Evolutionary conservation across 2,888 invertebrate species (phyloP).

Genomic region (Ptychoptera contaminata): DNA sequence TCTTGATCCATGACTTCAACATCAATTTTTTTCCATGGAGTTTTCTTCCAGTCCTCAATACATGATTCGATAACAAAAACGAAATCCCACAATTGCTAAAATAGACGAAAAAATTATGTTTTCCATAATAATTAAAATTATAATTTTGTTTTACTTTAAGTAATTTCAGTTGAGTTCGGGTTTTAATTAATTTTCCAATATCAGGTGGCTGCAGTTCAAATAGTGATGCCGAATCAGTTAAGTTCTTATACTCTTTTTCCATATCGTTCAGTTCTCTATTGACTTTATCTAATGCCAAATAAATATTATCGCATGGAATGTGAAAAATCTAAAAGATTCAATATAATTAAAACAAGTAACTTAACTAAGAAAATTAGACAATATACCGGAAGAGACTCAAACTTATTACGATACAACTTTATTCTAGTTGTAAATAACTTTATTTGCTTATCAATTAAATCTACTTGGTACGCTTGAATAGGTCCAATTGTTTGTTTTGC

Average conservation of each 20-base stretch:
- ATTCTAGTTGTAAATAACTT: constrained; percentile 66
- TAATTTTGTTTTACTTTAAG: constrained; percentile 43
- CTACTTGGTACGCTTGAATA: constrained; percentile 75
- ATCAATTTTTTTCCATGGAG: constrained; percentile 86
- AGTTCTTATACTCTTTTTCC: constrained; percentile 47
- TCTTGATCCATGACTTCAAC: constrained; percentile 90
- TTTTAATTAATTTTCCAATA: constrained; percentile 55
- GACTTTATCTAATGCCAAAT: constrained; percentile 50
- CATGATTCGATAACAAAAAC: constrained; percentile 62
- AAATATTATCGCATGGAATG: constrained; percentile 48
- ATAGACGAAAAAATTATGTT: constrained; percentile 4
- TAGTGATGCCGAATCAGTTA: constrained; percentile 59
- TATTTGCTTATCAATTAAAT: constrained; percentile 68
- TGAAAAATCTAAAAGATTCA: constrained; percentile 35
- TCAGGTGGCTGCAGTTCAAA: constrained; percentile 81
- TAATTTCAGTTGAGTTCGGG: constrained; percentile 60
- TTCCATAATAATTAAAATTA: background rate
- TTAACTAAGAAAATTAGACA: background rate
- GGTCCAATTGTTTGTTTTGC: constrained; percentile 79
- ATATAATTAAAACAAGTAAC: background rate
- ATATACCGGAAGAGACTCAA: constrained; percentile 34
- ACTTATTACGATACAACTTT: constrained; percentile 58
- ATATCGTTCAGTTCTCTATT: constrained; percentile 47
- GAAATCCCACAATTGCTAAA: constrained; percentile 76
- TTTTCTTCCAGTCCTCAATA: constrained; percentile 84